These are phyloP conservation scores for Trichechus manatus DNA, from an alignment of 2,113 vertebrate genomes.

Conservation along the genomic window DNA sequence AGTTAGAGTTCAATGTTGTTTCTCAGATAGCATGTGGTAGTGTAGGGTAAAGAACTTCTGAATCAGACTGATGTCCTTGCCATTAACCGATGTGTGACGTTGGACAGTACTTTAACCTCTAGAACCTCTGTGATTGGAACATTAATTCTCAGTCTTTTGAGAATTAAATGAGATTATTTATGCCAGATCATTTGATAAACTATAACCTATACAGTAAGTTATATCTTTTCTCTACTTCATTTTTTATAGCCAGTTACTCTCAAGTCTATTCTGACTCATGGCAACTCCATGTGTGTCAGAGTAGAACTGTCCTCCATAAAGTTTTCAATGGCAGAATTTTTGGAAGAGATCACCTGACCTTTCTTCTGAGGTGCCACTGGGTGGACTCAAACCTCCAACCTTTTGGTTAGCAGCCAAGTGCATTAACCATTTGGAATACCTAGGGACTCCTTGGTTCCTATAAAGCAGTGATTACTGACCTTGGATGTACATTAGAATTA, in stretches of 20 bases:
- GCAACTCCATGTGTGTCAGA: background rate
- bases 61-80: background rate
- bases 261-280: background rate
- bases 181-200: background rate
- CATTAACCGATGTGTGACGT: background rate
- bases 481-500: background rate
- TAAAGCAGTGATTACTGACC: background rate
- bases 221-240: background rate
- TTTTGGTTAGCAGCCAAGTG: background rate
- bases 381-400: background rate
- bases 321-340: background rate
- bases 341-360: background rate
- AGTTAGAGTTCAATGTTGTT: background rate
- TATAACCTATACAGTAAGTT: background rate
- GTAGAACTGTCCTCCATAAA: background rate
- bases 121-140: background rate
- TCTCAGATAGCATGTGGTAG: background rate
- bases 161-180: slow-evolving; percentile 24
- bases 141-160: background rate
- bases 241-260: background rate
- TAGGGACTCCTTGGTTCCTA: background rate
- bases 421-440: background rate
- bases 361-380: background rate
- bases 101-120: background rate
- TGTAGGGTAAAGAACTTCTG: background rate